These are phyloP conservation scores for Pseudochaenichthys georgianus DNA, from an alignment of 2,797 vertebrate species.

Conservation along the genomic window DNA sequence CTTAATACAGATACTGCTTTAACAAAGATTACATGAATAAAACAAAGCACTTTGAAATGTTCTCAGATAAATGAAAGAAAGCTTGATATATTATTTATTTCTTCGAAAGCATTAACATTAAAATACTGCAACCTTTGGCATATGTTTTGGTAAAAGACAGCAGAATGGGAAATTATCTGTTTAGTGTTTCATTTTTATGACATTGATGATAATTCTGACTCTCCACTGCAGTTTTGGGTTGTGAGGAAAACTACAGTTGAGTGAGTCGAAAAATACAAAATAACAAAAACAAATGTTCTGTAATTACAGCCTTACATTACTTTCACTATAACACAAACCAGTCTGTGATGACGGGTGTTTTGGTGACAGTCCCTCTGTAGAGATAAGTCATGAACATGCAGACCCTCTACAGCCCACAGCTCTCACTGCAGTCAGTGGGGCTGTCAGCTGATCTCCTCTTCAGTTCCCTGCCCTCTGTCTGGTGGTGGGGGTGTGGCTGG, in stretches of 20 bases:
- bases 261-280: conserved; percentile 13
- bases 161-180: conserved; percentile 12
- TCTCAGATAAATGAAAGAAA: conserved; percentile 40
- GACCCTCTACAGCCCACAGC: conserved; percentile 86
- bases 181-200: neutral
- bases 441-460: conserved; percentile 83
- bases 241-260: neutral
- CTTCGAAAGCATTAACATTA: conserved; percentile 62
- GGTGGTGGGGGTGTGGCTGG: conserved; percentile 51
- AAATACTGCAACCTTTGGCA: conserved; percentile 55
- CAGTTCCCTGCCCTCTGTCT: conserved; percentile 86
- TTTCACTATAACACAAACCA: conserved; percentile 38
- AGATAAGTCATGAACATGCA: conserved; percentile 73
- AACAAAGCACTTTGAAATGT: conserved; percentile 34
- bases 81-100: conserved; percentile 19
- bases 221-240: neutral
- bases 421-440: conserved; percentile 75
- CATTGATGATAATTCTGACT: conserved; percentile 2
- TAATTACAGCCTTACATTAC: conserved; percentile 7
- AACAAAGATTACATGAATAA: conserved; percentile 47
- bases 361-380: conserved; percentile 49
- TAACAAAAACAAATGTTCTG: conserved; percentile 9
- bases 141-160: conserved; percentile 45
- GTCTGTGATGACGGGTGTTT: conserved; percentile 27
- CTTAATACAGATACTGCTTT: conserved; percentile 53